phyloP scores from a whole-genome alignment of 2,888 invertebrate species.

The Venusia cambrica region DNA sequence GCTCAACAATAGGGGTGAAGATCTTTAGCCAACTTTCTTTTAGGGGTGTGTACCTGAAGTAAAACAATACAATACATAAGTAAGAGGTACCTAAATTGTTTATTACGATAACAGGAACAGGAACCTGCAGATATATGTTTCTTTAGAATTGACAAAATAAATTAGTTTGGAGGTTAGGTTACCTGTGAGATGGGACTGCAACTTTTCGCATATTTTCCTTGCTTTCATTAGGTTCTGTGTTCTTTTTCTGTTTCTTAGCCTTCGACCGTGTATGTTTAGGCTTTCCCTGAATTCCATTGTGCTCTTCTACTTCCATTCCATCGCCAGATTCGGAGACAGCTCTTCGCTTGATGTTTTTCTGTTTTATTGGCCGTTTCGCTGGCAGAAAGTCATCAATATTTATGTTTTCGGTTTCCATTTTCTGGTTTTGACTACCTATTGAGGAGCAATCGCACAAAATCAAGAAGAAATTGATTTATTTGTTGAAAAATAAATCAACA shows the following conservation, averaged over 20 bases:
- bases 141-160: too few species aligned
- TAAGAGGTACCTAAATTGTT: too few species aligned
- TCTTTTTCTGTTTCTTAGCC: conserved; percentile 64
- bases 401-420: conserved; percentile 75
- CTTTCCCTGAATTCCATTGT: conserved; percentile 81
- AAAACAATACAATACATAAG: too few species aligned
- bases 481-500: conserved; percentile 34
- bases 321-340: conserved; percentile 72
- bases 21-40: conserved; percentile 99
- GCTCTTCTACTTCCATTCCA: conserved; percentile 85
- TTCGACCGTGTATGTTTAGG: conserved; percentile 60
- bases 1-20: conserved; percentile 97
- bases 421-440: conserved; percentile 18
- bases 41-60: conserved; percentile 90
- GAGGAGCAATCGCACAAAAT: neutral
- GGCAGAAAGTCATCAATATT: conserved; percentile 76
- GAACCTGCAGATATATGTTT: too few species aligned
- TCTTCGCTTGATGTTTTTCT: conserved; percentile 77
- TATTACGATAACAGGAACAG: too few species aligned
- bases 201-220: conserved; percentile 86
- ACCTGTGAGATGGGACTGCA: conserved; percentile 94
- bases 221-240: conserved; percentile 72
- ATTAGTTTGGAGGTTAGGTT: conserved; percentile 51
- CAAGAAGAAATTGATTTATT: conserved; percentile 7
- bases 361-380: conserved; percentile 68